Evolutionary conservation across 2,888 invertebrate genomes (phyloP), one percentile per base, ranked within the genome.

Genomic region (Panopea generosa): DNA sequence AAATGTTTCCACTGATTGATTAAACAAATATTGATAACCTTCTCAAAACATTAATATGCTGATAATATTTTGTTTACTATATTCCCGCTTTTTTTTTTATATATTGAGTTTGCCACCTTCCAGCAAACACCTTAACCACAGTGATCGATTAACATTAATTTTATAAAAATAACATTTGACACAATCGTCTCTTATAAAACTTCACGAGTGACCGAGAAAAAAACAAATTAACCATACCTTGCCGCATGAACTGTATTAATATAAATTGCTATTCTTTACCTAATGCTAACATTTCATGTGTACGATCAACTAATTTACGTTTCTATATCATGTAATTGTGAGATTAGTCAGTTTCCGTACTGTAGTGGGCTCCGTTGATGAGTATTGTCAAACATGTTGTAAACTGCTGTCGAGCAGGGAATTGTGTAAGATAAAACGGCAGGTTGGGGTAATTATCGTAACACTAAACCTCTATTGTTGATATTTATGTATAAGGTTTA

Each of bases 341-440:
- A 27, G 52, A 69, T 69, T 69, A 69, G 68, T 69, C 68, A 69
- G 60, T 53, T 60, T 47, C 52, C 52, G 45, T 38, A 29, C 66
- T 56, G 20, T 47, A n/a, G 53, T 55, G 45, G 24, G 43, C 27
- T 9, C n/a, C 33, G 26, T 59, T 57, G 57, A 67, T 67, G 67
- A 50, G 50, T 59, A 59, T 57, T 59, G 53, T 59, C 67, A 67
- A 49, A 62, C 62, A 40, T 57, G 4, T 33, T 11, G 33, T 11
- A 33, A 56, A 16, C 16, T 18, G 55, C 45, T 7, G 11, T 56
- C 45, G 55, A 20, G 1, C 24, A 66, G 55, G 66, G 56, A 47
- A 66, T 26, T 47, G 29, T 27, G 33, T 56, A 33, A 66, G 11
- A 29, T 56, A n/a, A 66, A 56, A 56, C 22, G 47, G 45, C 47